phyloP scores from a whole-genome alignment of 2,888 invertebrate genomes.

The Sthenelais limicola region DNA sequence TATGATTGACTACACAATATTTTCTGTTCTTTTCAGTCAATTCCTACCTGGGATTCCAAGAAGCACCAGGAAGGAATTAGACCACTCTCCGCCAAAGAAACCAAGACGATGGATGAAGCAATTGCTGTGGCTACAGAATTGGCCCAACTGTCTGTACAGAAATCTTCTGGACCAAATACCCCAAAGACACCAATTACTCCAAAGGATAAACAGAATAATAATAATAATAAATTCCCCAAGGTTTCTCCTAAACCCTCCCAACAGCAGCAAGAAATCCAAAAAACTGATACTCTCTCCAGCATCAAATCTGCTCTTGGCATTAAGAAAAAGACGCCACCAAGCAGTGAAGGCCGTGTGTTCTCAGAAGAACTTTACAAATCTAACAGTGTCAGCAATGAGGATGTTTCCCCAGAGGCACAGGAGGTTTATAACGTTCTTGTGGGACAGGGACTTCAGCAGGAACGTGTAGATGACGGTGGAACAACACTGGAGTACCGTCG shows the following conservation, averaged over 20 bases:
- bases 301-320: conserved; percentile 19
- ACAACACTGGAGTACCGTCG: conserved; percentile 38
- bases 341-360: conserved; percentile 18
- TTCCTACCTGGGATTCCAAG: conserved; percentile 30
- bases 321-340: conserved; percentile 10
- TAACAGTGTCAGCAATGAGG: conserved; percentile 32
- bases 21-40: conserved; percentile 11
- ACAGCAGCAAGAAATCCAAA: not conserved
- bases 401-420: conserved; percentile 83
- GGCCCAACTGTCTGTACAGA: conserved; percentile 72
- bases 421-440: conserved; percentile 94
- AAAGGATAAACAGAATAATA: not conserved
- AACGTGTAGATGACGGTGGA: conserved; percentile 28
- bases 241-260: not conserved
- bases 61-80: conserved; percentile 76
- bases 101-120: conserved; percentile 91
- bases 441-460: conserved; percentile 76
- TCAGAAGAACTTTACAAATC: conserved; percentile 37
- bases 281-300: conserved; percentile 11
- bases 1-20: too few relatives aligned
- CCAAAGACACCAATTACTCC: conserved; percentile 24
- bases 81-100: conserved; percentile 93
- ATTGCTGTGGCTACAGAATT: conserved; percentile 94
- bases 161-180: not conserved
- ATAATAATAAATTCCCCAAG: not conserved